Percentiles rank a stretch among this genome's conserved stretches.
Conservation (phyloP, 1,140 invertebrate genomes). For the Drosophila ananassae region DNA sequence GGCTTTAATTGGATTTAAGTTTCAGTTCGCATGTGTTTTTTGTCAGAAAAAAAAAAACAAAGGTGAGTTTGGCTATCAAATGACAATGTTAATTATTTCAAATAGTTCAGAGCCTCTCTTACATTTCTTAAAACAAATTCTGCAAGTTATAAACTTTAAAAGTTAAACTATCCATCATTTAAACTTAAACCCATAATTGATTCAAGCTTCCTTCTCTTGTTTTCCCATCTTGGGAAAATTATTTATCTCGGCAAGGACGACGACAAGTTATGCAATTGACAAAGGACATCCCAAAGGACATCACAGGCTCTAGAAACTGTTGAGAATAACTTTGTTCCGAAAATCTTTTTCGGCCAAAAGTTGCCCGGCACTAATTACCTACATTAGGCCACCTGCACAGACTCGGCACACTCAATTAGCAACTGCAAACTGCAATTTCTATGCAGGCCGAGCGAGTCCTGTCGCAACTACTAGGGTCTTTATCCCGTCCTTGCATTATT, state of each 20-base stretch:
- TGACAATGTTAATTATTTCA: neutral
- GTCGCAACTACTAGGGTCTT: neutral
- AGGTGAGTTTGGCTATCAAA: neutral
- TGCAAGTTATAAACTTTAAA: neutral
- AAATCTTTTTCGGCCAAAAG: slow-evolving; percentile 49
- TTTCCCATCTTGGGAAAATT: slow-evolving; percentile 3
- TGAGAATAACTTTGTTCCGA: slow-evolving; percentile 18
- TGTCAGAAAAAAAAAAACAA: neutral
- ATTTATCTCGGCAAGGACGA: neutral
- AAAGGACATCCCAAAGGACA: slow-evolving; percentile 18
- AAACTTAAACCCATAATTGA: neutral
- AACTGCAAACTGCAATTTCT: slow-evolving; percentile 68
- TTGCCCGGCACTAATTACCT: slow-evolving; percentile 68
- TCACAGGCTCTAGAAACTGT: neutral
- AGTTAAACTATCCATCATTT: slow-evolving; percentile 3
- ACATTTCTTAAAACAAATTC: neutral
- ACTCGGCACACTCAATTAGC: slow-evolving; percentile 72
- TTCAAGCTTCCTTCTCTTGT: slow-evolving; percentile 1
- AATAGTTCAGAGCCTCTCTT: neutral
- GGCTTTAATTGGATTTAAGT: slow-evolving; percentile 16
- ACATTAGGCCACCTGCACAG: slow-evolving; percentile 76
- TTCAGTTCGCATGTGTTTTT: slow-evolving; percentile 8
- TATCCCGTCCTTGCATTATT: slow-evolving; percentile 48
- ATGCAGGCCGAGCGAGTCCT: slow-evolving; percentile 34
- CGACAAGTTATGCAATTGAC: slow-evolving; percentile 23